A percentile compares a stretch with the other conserved stretches of the same genome.
phyloP scores from a whole-genome alignment of 2,888 invertebrate genomes.

The Odontomyia ornata region DNA sequence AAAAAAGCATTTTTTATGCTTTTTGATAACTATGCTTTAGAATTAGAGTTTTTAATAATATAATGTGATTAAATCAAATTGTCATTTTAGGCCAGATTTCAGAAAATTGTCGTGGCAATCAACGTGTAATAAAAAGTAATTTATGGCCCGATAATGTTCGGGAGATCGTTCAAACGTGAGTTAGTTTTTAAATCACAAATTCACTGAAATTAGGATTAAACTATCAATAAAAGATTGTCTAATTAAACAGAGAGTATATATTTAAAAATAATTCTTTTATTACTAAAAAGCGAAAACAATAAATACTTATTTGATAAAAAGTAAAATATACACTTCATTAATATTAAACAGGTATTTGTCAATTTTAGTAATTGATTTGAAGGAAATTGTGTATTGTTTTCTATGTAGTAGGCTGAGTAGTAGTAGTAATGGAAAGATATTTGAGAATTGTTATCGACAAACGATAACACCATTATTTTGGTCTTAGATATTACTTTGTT shows the following conservation, averaged over 20 bases:
- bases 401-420: slow-evolving; percentile 16
- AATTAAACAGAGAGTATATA: slow-evolving; percentile 6
- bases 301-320: slow-evolving; percentile 49
- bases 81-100: no score
- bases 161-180: no score
- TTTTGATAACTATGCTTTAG: no score
- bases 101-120: no score
- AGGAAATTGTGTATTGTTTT: slow-evolving; percentile 40
- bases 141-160: no score
- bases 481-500: slow-evolving; percentile 39
- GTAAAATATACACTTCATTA: slow-evolving; percentile 47
- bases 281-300: slow-evolving; percentile 50
- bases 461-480: slow-evolving; percentile 35
- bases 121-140: no score
- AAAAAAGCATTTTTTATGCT: no score
- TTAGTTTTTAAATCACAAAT: no score
- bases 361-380: slow-evolving; percentile 41
- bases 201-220: no score
- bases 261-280: slow-evolving; percentile 50
- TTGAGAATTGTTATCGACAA: slow-evolving; percentile 37
- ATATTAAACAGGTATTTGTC: slow-evolving; percentile 45
- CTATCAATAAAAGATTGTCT: no score
- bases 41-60: no score
- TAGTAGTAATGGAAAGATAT: slow-evolving; percentile 38
- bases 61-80: no score